Percentiles rank a stretch among this genome's conserved stretches.
phyloP scores from a whole-genome alignment of 2,888 invertebrate genomes.

The Troides helena region DNA sequence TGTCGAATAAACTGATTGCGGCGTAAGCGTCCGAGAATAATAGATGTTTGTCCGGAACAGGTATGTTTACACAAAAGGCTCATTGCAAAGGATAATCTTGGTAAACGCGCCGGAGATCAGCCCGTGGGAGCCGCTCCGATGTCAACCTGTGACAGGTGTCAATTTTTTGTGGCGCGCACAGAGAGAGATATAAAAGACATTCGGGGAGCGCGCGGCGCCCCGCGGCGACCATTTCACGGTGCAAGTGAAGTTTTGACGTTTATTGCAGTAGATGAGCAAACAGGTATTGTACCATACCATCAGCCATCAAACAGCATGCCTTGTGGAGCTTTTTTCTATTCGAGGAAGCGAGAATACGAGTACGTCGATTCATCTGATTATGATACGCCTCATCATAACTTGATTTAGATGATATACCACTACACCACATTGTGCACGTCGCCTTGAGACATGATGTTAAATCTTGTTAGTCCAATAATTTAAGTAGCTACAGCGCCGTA shows the following conservation, averaged over 20 bases:
- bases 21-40: slow-evolving; percentile 8
- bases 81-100: slow-evolving; percentile 35
- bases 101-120: slow-evolving; percentile 35
- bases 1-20: neutral
- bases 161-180: slow-evolving; percentile 42
- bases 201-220: slow-evolving; percentile 34
- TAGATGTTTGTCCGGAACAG: slow-evolving; percentile 30
- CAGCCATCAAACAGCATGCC: slow-evolving; percentile 31
- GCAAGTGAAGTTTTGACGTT: slow-evolving; percentile 43
- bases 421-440: no score
- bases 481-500: no score
- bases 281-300: slow-evolving; percentile 35
- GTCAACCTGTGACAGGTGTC: slow-evolving; percentile 44
- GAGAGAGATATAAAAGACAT: slow-evolving; percentile 38
- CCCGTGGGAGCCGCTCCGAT: slow-evolving; percentile 39
- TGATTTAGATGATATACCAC: no score
- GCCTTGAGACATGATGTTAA: no score
- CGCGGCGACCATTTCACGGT: slow-evolving; percentile 33
- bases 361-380: no score
- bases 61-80: slow-evolving; percentile 36
- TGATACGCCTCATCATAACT: no score
- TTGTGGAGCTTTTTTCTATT: no score
- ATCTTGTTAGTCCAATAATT: no score
- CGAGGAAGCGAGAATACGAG: no score
- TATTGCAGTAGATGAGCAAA: slow-evolving; percentile 44